These are phyloP conservation scores for Lipophrys pholis DNA, from an alignment of 2,113 vertebrate species.

Conservation along the genomic window DNA sequence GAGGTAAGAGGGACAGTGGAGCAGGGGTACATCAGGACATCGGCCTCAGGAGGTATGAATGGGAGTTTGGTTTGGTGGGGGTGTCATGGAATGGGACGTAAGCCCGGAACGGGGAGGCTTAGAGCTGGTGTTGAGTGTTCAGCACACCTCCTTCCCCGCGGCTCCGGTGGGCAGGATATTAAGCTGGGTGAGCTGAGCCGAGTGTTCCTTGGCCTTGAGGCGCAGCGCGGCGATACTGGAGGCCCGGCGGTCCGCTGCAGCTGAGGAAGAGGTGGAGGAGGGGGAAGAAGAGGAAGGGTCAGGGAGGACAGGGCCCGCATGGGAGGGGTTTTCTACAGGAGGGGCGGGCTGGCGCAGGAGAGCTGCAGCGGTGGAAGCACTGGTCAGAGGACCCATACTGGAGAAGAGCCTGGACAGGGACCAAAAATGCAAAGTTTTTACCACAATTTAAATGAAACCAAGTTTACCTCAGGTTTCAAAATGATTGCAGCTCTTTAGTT, in stretches of 20 bases:
- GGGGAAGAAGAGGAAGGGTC: constrained; percentile 80
- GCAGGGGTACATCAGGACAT: constrained; percentile 44
- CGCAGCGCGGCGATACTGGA: constrained; percentile 95
- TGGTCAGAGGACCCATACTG: constrained; percentile 93
- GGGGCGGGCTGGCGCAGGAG: constrained; percentile 91
- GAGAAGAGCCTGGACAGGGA: constrained; percentile 90
- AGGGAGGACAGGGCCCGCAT: constrained; percentile 84
- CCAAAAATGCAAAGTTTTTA: not conserved
- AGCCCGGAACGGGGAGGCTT: constrained; percentile 51
- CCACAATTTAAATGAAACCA: too few species aligned
- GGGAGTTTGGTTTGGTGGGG: constrained; percentile 20
- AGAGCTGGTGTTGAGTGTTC: constrained; percentile 75
- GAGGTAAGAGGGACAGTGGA: constrained; percentile 61
- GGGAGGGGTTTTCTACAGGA: constrained; percentile 87
- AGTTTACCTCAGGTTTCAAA: too few species aligned
- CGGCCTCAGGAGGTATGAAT: constrained; percentile 59
- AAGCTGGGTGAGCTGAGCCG: constrained; percentile 97
- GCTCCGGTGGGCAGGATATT: constrained; percentile 94
- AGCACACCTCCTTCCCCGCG: constrained; percentile 98
- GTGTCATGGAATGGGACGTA: constrained; percentile 55
- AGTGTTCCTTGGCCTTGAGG: constrained; percentile 98
- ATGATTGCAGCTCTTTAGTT: too few species aligned
- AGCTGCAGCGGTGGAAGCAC: constrained; percentile 93
- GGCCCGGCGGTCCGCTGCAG: constrained; percentile 91
- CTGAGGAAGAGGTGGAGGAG: constrained; percentile 77